Conservation (phyloP, 2,113 vertebrate genomes). For the Catagonus wagneri region DNA sequence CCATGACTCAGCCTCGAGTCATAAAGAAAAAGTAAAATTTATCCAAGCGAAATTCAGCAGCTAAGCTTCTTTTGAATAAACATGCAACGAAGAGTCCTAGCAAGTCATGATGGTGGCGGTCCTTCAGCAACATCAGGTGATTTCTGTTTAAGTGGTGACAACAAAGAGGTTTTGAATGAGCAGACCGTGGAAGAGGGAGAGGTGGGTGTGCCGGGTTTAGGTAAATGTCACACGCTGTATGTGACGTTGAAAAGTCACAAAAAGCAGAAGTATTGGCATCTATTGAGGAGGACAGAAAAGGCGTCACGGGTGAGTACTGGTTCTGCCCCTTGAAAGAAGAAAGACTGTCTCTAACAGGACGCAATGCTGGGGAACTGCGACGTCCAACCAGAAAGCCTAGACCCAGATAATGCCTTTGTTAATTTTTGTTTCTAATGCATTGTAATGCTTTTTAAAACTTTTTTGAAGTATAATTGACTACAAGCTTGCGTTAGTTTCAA, state of each 20-base stretch:
- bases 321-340: not conserved
- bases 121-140: not conserved
- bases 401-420: no score
- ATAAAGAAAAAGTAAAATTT: not conserved
- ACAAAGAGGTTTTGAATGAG: not conserved
- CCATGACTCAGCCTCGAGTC: not conserved
- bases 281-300: not conserved
- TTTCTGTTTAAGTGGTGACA: not conserved
- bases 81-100: not conserved
- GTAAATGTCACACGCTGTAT: rapidly evolving
- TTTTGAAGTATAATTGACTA: no score
- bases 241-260: not conserved
- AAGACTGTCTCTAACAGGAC: not conserved
- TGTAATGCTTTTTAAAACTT: no score
- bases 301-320: not conserved
- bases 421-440: no score
- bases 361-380: not conserved
- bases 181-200: not conserved
- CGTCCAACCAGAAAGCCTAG: rapidly evolving
- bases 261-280: not conserved
- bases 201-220: not conserved
- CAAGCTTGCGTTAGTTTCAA: no score
- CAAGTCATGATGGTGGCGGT: not conserved
- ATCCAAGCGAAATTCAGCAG: not conserved
- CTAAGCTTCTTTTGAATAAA: not conserved